Conservation (phyloP, 2,797 vertebrate species). For the Setipinna tenuifilis region DNA sequence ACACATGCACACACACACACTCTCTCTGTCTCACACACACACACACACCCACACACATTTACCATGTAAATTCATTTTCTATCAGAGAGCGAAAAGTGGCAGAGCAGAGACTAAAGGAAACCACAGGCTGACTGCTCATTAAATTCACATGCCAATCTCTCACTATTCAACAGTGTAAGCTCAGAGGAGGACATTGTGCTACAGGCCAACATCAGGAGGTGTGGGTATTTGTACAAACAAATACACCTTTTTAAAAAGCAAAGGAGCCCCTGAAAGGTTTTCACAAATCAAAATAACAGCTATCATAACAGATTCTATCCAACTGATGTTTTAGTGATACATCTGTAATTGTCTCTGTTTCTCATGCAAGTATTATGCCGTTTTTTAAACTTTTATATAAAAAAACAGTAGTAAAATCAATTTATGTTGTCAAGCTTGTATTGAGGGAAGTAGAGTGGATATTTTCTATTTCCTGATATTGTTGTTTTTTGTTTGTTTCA, state of each 20-base stretch:
- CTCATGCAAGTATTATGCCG: too few relatives aligned
- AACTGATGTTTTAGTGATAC: not conserved
- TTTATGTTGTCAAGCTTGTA: too few relatives aligned
- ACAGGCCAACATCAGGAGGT: not conserved
- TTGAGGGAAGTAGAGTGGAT: not conserved
- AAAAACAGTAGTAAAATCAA: too few relatives aligned
- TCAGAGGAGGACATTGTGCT: not conserved
- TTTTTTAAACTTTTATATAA: too few relatives aligned
- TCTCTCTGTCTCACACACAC: not conserved
- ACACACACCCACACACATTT: not conserved
- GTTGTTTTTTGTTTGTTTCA: too few relatives aligned
- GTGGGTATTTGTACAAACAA: not conserved
- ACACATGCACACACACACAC: not conserved
- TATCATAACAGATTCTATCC: not conserved
- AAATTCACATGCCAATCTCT: not conserved
- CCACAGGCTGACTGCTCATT: constrained; percentile 12
- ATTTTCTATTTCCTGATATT: not conserved
- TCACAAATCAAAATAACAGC: not conserved
- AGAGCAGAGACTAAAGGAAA: not conserved
- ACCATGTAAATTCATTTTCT: constrained; percentile 1
- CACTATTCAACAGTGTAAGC: not conserved
- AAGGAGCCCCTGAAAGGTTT: not conserved
- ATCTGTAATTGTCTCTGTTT: not conserved
- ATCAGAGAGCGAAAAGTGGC: not conserved
- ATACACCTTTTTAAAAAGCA: not conserved